Evolutionary conservation across 2,888 invertebrate genomes (phyloP).

Genomic region (Pseudanteris insignis): DNA sequence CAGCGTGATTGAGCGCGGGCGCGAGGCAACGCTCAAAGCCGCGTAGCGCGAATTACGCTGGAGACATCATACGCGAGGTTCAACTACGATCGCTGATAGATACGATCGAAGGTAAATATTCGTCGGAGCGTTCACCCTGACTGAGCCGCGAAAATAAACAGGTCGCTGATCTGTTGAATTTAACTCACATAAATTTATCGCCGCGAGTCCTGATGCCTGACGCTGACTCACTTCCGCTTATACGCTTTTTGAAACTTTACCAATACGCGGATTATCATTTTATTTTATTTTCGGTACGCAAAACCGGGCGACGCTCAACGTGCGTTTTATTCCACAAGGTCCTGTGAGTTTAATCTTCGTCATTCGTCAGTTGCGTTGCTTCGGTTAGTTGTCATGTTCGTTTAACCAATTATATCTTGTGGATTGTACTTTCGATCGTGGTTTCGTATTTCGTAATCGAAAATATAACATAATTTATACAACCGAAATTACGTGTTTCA

Average conservation of each 20-base stretch:
- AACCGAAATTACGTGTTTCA: no score
- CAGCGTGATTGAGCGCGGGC: constrained; percentile 8
- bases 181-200: constrained; percentile 27
- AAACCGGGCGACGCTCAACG: no score
- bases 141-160: constrained; percentile 64
- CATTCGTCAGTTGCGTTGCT: no score
- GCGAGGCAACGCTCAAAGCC: background rate
- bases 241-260: constrained; percentile 19
- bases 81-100: constrained; percentile 36
- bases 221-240: constrained; percentile 34
- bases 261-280: constrained; percentile 6
- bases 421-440: no score
- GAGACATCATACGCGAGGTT: constrained; percentile 24
- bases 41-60: constrained; percentile 19
- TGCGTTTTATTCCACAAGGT: no score
- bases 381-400: no score
- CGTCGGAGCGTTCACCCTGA: constrained; percentile 62
- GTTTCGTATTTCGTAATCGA: no score
- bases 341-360: no score
- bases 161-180: constrained; percentile 51
- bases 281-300: no score
- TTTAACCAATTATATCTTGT: no score
- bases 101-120: constrained; percentile 57
- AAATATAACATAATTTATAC: no score
- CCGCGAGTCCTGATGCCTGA: constrained; percentile 22